Evolutionary conservation across 2,797 vertebrate species (phyloP).

Genomic region (Lateolabrax maculatus): DNA sequence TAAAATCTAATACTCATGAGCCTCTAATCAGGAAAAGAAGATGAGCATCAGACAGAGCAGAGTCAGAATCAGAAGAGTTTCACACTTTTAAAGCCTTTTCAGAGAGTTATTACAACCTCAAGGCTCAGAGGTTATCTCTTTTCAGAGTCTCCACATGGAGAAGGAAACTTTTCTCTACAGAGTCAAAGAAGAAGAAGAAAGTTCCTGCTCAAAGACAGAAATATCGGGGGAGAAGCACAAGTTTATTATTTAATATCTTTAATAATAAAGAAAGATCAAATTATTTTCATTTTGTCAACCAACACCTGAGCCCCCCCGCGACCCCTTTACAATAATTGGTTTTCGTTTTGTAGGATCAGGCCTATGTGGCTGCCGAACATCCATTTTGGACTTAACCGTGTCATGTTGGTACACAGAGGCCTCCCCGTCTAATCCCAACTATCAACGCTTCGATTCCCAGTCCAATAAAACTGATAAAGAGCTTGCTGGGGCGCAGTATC

Average conservation of each 20-base stretch:
- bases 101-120: neutral
- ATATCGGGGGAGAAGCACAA: neutral
- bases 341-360: neutral
- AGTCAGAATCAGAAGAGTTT: neutral
- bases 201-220: neutral
- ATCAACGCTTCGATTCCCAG: constrained; percentile 11
- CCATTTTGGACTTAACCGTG: neutral
- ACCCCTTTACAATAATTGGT: too few relatives aligned
- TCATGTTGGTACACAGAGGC: neutral
- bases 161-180: too few relatives aligned
- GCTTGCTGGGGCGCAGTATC: neutral
- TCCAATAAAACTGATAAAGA: constrained; percentile 47
- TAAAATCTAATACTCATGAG: neutral
- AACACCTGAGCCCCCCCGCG: neutral
- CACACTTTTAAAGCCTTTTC: neutral
- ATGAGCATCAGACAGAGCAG: neutral
- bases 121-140: neutral
- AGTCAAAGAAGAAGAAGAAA: too few relatives aligned
- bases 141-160: neutral
- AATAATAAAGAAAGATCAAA: neutral
- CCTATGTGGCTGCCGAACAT: constrained; percentile 4
- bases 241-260: neutral
- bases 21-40: neutral
- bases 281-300: neutral
- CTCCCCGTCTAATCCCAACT: constrained; percentile 7